Evolutionary conservation across 2,888 invertebrate genomes (phyloP), one percentile per base, ranked within the genome.

Genomic region (Coelinius sp.): DNA sequence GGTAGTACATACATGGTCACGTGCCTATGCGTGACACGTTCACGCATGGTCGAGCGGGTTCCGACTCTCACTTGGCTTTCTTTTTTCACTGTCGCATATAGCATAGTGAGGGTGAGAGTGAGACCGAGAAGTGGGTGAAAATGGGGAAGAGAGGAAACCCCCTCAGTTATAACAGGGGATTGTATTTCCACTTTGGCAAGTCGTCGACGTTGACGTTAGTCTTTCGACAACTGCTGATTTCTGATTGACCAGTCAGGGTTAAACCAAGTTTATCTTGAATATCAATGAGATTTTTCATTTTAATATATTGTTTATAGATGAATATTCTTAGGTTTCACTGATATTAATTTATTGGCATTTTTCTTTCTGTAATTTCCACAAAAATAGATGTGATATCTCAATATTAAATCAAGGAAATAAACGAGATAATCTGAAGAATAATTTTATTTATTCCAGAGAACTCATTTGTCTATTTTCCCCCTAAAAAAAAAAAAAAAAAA

Each of bases 21-120:
- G 85, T 86, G 85, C 81, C 85, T 85, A 83, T 85, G 84, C 84
- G 86, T 85, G 86, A 85, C 85, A 85, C 85, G 85, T 85, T 85
- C 83, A 86, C 83, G 84, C 85, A 83, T 84, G 82, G 79, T 76
- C 76, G 75, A 77, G 75, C 78, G 74, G 77, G 75, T 75, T 64
- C 70, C 52, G 56, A 63, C 64, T 64, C 68, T 68, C 62, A 71
- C 63, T 49, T 35, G 35, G 14, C 27, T 38, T 53, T 24, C 53
- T 67, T 53, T 24, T 67, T 53, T 14, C 52, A 67, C 52, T 53
- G n/a, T 35, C 49, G 1, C n/a, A 20, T 63, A 41, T 8, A 10
- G n/a, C 10, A 31, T 7, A 46, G 17, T 17, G 12, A 14, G 24
- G 53, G 14, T 1, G 35, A 67, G 49, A 66, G 52, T 20, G 20